phyloP scores from a whole-genome alignment of 2,113 vertebrate species.

The Hyaena hyaena region DNA sequence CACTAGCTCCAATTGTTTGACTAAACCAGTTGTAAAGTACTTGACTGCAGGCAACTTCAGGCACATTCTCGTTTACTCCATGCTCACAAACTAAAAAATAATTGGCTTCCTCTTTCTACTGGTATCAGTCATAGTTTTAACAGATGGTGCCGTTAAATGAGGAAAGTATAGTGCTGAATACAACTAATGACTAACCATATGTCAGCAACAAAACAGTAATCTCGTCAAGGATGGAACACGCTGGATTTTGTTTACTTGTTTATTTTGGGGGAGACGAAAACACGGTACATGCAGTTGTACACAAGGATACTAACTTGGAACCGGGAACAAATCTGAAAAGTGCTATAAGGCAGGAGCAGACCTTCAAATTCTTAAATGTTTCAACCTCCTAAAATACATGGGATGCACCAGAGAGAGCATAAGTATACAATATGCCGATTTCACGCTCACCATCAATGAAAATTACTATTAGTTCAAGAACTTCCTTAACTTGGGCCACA shows the following conservation, averaged over 20 bases:
- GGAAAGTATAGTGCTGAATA: conserved; percentile 62
- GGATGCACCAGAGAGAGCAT: not conserved
- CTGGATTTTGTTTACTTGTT: conserved; percentile 51
- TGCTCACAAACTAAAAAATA: conserved; percentile 58
- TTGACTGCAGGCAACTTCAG: conserved; percentile 14
- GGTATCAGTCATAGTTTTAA: conserved; percentile 50
- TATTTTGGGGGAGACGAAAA: conserved; percentile 40
- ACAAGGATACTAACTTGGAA: not conserved
- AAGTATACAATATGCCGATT: not conserved
- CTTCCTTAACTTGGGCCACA: not conserved
- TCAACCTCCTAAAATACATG: not conserved
- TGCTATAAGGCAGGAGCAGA: conserved; percentile 24
- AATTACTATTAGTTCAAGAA: not conserved
- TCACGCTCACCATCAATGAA: not conserved
- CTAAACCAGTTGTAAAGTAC: conserved; percentile 23
- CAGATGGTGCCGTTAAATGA: conserved; percentile 60
- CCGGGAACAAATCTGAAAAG: not conserved
- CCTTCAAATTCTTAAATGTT: not conserved
- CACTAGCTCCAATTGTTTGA: not conserved
- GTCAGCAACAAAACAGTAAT: conserved; percentile 45
- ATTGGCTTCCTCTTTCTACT: conserved; percentile 41
- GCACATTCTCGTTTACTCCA: conserved; percentile 24
- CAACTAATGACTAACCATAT: conserved; percentile 53
- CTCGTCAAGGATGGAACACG: not conserved
- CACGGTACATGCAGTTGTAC: not conserved